These are phyloP conservation scores for Chionomys nivalis DNA, from an alignment of 2,113 vertebrate genomes.

Conservation along the genomic window DNA sequence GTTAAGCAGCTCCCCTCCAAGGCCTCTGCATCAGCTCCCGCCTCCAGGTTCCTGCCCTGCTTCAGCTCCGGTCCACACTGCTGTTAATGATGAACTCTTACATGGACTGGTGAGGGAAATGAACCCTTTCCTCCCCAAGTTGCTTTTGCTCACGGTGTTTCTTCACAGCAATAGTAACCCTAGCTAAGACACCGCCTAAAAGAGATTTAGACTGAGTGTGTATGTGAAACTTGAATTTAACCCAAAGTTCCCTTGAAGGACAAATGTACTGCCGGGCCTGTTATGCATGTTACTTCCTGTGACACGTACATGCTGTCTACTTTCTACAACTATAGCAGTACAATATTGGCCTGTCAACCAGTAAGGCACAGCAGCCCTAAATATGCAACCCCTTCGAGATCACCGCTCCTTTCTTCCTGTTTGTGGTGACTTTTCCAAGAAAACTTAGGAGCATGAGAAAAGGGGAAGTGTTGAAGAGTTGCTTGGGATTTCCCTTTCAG, in stretches of 20 bases:
- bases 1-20: neutral
- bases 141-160: neutral
- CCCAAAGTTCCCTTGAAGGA: neutral
- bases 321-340: neutral
- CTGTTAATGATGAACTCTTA: neutral
- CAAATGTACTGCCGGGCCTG: neutral
- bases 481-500: neutral
- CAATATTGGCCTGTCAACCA: neutral
- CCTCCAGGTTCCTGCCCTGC: neutral
- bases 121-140: neutral
- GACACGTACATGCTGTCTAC: neutral
- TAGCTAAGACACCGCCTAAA: neutral
- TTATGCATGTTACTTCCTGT: neutral
- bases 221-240: accelerated
- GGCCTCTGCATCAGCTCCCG: neutral
- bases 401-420: neutral
- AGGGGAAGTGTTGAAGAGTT: neutral
- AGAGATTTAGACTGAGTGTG: neutral
- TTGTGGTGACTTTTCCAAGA: neutral
- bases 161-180: neutral
- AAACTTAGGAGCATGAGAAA: neutral
- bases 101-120: neutral
- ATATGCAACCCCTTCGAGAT: neutral
- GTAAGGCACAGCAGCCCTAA: neutral
- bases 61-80: neutral